A percentile compares a stretch with the other conserved stretches of the same genome.
phyloP scores from a whole-genome alignment of 2,113 vertebrate genomes.

The Clupea harengus region DNA sequence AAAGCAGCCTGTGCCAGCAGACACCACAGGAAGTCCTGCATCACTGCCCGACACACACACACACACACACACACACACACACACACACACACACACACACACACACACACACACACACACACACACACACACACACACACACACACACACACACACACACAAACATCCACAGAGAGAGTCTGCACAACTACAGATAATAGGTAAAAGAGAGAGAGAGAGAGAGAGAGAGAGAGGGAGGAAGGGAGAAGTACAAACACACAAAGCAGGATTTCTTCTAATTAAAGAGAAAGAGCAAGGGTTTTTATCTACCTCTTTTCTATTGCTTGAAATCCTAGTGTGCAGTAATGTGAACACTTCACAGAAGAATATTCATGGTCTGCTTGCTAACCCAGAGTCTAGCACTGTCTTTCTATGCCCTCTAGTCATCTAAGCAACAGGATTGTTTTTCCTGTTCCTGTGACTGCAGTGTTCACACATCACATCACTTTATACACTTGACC shows the following conservation, averaged over 20 bases:
- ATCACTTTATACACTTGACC: background rate
- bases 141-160: conserved; percentile 5
- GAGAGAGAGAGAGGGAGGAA: background rate
- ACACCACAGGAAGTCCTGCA: conserved; percentile 34
- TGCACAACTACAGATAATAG: too few relatives aligned
- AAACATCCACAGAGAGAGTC: background rate
- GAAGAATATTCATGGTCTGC: background rate
- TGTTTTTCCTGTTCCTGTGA: background rate
- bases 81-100: background rate
- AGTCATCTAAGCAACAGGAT: background rate
- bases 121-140: too few relatives aligned
- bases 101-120: background rate
- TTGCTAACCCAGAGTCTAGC: background rate
- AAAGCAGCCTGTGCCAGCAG: conserved; percentile 30
- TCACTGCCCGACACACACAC: background rate
- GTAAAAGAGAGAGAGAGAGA: background rate
- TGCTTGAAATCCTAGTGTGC: background rate
- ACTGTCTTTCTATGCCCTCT: background rate
- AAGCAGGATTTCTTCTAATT: background rate
- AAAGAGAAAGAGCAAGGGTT: background rate
- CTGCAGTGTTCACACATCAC: background rate
- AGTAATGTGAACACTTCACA: background rate
- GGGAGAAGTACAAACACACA: background rate
- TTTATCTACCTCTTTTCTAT: background rate
- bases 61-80: background rate